These are phyloP conservation scores for Cryptops parisi DNA, from an alignment of 2,888 invertebrate genomes.

Conservation along the genomic window DNA sequence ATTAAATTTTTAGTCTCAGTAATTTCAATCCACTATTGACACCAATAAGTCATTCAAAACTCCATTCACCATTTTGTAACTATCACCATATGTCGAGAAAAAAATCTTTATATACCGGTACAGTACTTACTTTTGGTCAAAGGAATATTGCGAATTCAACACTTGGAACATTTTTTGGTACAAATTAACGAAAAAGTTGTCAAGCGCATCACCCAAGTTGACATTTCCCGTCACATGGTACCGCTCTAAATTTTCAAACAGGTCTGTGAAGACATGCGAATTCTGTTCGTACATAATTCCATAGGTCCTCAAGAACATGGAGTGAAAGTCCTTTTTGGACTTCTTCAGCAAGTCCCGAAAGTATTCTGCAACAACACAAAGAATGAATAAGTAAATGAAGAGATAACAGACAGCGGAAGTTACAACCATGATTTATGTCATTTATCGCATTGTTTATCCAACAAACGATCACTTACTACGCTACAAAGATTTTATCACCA, in stretches of 20 bases:
- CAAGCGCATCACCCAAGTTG: conserved; percentile 72
- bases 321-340: conserved; percentile 75
- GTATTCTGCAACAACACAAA: conserved; percentile 44
- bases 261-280: conserved; percentile 77
- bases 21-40: too few relatives aligned
- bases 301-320: conserved; percentile 90
- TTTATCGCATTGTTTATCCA: not conserved
- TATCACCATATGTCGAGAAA: not conserved
- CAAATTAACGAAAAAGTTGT: conserved; percentile 79
- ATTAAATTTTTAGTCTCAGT: too few relatives aligned
- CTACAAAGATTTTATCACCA: too few relatives aligned
- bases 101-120: not conserved
- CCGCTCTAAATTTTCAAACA: conserved; percentile 75
- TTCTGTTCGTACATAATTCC: conserved; percentile 90
- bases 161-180: conserved; percentile 95
- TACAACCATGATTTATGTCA: not conserved
- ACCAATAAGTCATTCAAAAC: too few relatives aligned
- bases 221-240: conserved; percentile 76
- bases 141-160: conserved; percentile 79
- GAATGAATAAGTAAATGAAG: not conserved
- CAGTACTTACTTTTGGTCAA: conserved; percentile 56
- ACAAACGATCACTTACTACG: too few relatives aligned
- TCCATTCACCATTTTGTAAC: too few relatives aligned
- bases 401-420: too few relatives aligned
- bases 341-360: conserved; percentile 69